Base-by-base conservation (phyloP, 2,797 vertebrate species). In the Lutjanus campechanus region DNA sequence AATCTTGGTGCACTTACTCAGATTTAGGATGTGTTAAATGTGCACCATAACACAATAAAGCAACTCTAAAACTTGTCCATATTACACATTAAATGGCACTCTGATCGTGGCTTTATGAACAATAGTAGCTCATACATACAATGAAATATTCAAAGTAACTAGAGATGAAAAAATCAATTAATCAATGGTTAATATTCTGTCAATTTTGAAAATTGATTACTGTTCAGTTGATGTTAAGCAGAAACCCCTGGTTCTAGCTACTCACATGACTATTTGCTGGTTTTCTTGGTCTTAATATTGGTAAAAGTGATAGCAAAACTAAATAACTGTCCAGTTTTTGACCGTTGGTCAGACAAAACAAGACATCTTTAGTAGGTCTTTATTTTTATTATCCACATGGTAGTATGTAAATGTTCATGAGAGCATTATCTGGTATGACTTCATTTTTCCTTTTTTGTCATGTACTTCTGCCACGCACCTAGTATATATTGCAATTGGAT, bases 1-100 rank as follows among this genome's bases (percentile, higher is more conserved):
- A 1, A 55, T 36, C 17, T 61, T 67, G 51, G 43, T 58, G 25
- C 25, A 58, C 47, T 58, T 73, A 55, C 58, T 76, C n/a, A 68
- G 17, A 47, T 56, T 71, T 40, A 79, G 40, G 58, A 47, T 46
- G 4, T 53, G 25, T 66, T 71, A 46, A 36, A n/a, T 76, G 43
- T 46, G 29, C 17, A 36, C 15, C 11, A 59, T 51, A 47, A 22
- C 64, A 73, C 17, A 78, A 66, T 17, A 5, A 62, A 51, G 17
- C 6, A 55, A 50, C 19, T 29, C 13, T 16, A n/a, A 58, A 63
- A 41, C 53, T 22, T 17, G 16, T 79, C 16, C 15, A 73, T 62
- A 77, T n/a, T 0, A 20, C 2, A 67, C 22, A 16, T 55, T 29
- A 20, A 60, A 63, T 4, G 2, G 47, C 12, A 59, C 17, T 43